Evolutionary conservation across 2,888 invertebrate genomes (phyloP), one percentile per base, ranked within the genome.

Genomic region (Yponomeuta evonymella): DNA sequence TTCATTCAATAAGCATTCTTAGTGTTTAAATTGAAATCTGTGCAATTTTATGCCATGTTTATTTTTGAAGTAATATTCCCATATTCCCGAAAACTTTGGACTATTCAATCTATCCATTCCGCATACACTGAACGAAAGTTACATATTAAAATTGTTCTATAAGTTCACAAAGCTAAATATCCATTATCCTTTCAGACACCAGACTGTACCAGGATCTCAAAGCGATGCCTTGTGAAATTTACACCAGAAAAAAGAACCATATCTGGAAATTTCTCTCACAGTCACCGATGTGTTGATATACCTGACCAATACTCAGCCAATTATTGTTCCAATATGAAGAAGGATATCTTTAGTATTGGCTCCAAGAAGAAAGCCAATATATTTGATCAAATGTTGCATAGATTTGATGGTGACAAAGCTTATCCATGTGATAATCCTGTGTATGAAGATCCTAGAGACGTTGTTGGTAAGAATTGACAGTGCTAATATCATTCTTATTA

Each of bases 381-480:
- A 72, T 76, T 77, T 62, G 79, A 79, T n/a, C 74, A 70, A 67
- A 64, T n/a, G 43, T 33, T 77, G 15, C 78, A 75, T 2, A 78
- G 78, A n/a, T 69, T 36, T 43, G 75, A 76, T 64, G 75, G 72
- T 30, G 71, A 70, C 3, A 72, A 76, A 36, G 72, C 71, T 43
- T 72, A 75, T 48, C 71, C 72, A 23, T 82, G 82, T 73, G 84
- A 84, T 36, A 89, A 89, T 75, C 85, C 86, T 0, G 73, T 86
- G 77, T 92, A 92, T 79, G 92, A 92, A 71, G 91, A 91, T 75
- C 91, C 92, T 1, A 84, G 81, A 73, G 92, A 92, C 83, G 82
- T 90, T 72, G 84, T 90, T 74, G 88, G 90, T 89, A 76, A 73
- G 78, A 70, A n/a, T 30, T 62, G 2, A 2, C 3, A 15, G 51